These are phyloP conservation scores for Syngnathoides biaculeatus DNA, from an alignment of 2,113 vertebrate genomes.

Conservation along the genomic window DNA sequence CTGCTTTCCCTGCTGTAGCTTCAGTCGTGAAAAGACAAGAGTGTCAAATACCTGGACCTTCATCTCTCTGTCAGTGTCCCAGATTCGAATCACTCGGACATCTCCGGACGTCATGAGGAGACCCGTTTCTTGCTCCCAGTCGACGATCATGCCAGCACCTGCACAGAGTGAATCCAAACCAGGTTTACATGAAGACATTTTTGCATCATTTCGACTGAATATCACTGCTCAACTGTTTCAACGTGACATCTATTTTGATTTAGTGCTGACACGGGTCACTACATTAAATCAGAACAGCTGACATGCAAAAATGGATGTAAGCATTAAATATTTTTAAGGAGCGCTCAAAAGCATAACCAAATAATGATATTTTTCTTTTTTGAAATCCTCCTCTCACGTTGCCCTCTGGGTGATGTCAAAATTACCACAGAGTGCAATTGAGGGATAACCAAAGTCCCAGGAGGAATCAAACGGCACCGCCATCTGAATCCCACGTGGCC, in stretches of 20 bases:
- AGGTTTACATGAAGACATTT: too few relatives aligned
- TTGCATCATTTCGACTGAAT: too few relatives aligned
- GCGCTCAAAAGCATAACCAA: too few relatives aligned
- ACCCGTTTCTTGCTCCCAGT: slow-evolving; percentile 97
- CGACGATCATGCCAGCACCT: slow-evolving; percentile 97
- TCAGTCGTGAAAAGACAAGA: neutral
- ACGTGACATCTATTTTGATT: too few relatives aligned
- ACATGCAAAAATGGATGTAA: too few relatives aligned
- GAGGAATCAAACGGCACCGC: neutral
- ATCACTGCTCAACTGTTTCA: too few relatives aligned
- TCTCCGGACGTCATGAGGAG: slow-evolving; percentile 96
- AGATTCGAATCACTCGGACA: slow-evolving; percentile 90
- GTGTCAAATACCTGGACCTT: slow-evolving; percentile 86
- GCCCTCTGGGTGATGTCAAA: neutral
- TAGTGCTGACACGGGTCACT: too few relatives aligned
- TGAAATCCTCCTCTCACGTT: neutral
- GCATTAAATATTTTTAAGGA: too few relatives aligned
- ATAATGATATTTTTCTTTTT: neutral
- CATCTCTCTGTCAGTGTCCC: slow-evolving; percentile 95
- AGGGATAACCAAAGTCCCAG: neutral
- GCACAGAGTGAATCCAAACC: slow-evolving; percentile 2
- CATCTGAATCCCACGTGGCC: too few relatives aligned
- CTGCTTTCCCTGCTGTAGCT: neutral
- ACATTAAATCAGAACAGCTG: too few relatives aligned
- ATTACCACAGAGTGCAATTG: neutral